Conservation (phyloP, 2,888 invertebrate species). For the Amphipoea oculea region DNA sequence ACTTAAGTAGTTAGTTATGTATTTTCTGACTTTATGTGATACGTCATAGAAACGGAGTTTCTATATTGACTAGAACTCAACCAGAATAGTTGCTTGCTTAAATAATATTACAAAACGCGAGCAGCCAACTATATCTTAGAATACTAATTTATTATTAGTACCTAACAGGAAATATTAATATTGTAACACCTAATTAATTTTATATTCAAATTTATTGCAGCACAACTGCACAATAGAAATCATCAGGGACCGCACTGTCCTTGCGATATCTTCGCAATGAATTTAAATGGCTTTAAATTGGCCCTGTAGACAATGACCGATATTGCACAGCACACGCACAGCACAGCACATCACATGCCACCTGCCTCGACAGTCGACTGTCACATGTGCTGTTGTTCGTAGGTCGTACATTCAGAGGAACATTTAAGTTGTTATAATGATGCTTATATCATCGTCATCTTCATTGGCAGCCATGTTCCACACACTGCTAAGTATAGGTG, state of each 20-base stretch:
- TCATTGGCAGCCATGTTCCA: not conserved
- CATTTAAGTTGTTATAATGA: not conserved
- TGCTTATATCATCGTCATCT: not conserved
- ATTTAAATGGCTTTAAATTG: conserved; percentile 57
- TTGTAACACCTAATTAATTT: conserved; percentile 11
- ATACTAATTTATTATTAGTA: conserved; percentile 19
- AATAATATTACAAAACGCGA: conserved; percentile 17
- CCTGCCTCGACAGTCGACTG: not conserved
- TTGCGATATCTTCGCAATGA: conserved; percentile 36
- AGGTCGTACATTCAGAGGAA: not conserved
- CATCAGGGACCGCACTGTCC: conserved; percentile 29
- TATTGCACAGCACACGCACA: conserved; percentile 29
- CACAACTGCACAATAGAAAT: conserved; percentile 47
- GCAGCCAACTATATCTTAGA: conserved; percentile 15
- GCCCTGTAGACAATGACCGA: conserved; percentile 29
- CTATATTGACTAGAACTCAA: not conserved
- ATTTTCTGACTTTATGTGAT: not conserved
- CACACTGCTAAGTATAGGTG: too few species aligned
- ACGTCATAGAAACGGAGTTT: not conserved
- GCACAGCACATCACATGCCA: conserved; percentile 11
- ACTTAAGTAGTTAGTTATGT: not conserved
- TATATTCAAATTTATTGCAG: conserved; percentile 47
- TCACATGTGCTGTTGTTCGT: not conserved
- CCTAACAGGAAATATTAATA: conserved; percentile 16
- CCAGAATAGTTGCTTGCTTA: conserved; percentile 5